Conservation (phyloP, 2,888 invertebrate species). For the Pemphredon lugubris region DNA sequence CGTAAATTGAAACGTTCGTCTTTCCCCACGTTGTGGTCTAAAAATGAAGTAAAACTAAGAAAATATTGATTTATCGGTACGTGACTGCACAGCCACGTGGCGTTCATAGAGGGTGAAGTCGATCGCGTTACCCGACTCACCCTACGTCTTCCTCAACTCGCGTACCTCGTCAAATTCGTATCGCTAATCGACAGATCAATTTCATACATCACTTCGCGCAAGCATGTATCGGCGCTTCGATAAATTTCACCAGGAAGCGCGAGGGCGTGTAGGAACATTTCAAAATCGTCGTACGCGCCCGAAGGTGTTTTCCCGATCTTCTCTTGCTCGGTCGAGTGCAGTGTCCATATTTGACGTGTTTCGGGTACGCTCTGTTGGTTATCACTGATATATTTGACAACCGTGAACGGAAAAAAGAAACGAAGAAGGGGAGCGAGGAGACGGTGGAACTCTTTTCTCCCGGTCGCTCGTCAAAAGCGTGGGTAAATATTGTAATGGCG, state of each 20-base stretch:
- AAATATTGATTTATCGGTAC: too few species aligned
- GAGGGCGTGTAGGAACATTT: neutral
- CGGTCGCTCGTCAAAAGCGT: slow-evolving; percentile 53
- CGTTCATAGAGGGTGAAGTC: too few species aligned
- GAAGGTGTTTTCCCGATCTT: slow-evolving; percentile 10
- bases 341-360: slow-evolving; percentile 72
- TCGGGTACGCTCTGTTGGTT: slow-evolving; percentile 54
- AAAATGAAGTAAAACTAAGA: too few species aligned
- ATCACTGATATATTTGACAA: slow-evolving; percentile 72
- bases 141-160: too few species aligned
- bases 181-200: too few species aligned
- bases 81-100: too few species aligned
- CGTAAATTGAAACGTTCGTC: too few species aligned
- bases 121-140: too few species aligned
- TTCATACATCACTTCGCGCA: neutral
- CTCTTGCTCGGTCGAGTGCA: slow-evolving; percentile 63
- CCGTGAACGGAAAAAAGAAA: slow-evolving; percentile 22
- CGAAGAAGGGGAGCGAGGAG: slow-evolving; percentile 33
- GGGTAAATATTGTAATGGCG: slow-evolving; percentile 67
- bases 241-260: neutral
- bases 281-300: slow-evolving; percentile 12
- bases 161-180: too few species aligned
- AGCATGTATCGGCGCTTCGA: neutral
- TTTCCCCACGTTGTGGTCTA: too few species aligned
- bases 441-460: slow-evolving; percentile 39